Evolutionary conservation across 2,113 vertebrate species (phyloP), one percentile per base, ranked within the genome.

Genomic region (Aythya baeri): DNA sequence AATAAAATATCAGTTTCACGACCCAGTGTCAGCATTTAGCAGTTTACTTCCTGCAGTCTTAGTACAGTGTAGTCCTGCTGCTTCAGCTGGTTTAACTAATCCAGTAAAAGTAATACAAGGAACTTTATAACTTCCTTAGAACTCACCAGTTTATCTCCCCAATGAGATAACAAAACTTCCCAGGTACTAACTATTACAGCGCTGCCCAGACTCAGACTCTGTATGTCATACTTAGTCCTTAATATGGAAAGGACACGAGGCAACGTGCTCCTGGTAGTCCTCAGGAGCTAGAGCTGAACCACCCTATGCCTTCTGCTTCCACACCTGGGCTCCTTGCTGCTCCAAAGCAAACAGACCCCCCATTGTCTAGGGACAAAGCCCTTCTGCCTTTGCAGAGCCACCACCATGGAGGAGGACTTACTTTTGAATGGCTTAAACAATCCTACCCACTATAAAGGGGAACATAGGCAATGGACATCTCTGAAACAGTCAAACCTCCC

Each of bases 1-100:
- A 97, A 98, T 98, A 98, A 98, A 98, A 97, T 66, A 97, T 94
- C 93, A 96, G 88, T 61, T 96, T 90, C 95, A 83, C 50, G 90
- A 82, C 96, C 96, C 90, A 17, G 80, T 58, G 83, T 96, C 94
- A 98, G 97, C 94, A 94, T 91, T 97, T 96, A 95, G 76, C 91
- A 97, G 83, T 46, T 73, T 92, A 1, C 68, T 94, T 94, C 93
- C 83, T 88, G 43, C 54, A 86, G 83, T 75, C 63, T 25, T 34
- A 52, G 32, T 76, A 73, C 94, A 79, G 52, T 20, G 41, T 1
- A 68, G 91, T 46, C 65, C 62, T 44, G 32, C 68, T 91, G 79
- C 88, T 86, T 57, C 86, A 85, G 74, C 75, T 66, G 68, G 63
- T 91, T 88, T 81, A 86, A 85, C 72, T 79, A 85, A 87, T 76